Percentiles rank a stretch among this genome's conserved stretches.
Conservation (phyloP, 2,113 vertebrate species). For the Psilopsiagon aymara region DNA sequence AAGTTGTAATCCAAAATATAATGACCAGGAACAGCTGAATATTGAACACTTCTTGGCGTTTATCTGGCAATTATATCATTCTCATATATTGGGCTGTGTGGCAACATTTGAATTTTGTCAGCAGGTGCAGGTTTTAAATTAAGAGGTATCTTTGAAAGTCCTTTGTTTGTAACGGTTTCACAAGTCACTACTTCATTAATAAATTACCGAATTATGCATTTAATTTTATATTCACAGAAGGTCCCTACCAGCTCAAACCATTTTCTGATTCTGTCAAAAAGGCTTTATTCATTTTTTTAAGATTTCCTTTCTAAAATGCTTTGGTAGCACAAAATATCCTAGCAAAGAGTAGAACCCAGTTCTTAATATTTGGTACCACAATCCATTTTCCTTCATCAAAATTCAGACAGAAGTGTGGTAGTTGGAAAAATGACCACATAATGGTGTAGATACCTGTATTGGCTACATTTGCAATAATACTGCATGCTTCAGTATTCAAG, state of each 20-base stretch:
- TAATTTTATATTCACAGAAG: neutral
- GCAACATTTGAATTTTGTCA: neutral
- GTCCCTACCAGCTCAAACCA: neutral
- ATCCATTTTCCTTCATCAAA: neutral
- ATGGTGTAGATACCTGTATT: neutral
- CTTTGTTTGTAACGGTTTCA: neutral
- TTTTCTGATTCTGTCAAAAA: neutral
- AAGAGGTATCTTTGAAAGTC: neutral
- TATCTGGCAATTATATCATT: neutral
- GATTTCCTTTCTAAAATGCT: neutral
- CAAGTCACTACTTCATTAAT: neutral
- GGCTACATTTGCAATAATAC: neutral
- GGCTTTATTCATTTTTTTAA: neutral
- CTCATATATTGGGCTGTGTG: neutral
- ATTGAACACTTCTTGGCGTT: neutral
- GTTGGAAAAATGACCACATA: neutral
- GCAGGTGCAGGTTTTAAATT: neutral
- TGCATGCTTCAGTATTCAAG: neutral
- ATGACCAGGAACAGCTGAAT: neutral
- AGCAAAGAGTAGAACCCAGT: neutral
- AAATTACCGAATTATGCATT: neutral
- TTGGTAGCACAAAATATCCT: neutral
- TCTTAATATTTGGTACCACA: neutral
- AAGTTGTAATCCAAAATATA: neutral
- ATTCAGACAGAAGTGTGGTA: neutral